A percentile compares a stretch with the other conserved stretches of the same genome.
Conservation (phyloP, 2,797 vertebrate species). For the Telmatherina bonti region DNA sequence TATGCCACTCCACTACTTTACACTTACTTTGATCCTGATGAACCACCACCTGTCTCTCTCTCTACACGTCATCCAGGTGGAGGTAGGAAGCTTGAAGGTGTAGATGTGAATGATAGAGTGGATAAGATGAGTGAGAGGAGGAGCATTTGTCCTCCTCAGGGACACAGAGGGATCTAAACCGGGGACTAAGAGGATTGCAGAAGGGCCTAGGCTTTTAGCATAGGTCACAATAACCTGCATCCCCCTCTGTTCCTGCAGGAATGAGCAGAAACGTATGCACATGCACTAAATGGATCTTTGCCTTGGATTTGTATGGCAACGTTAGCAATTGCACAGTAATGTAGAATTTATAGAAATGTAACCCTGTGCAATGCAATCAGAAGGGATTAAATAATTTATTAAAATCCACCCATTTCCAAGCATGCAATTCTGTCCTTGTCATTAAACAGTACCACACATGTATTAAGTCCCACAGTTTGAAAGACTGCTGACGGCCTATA, state of each 20-base stretch:
- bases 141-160: conserved; percentile 65
- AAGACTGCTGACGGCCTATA: not conserved
- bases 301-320: not conserved
- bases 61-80: conserved; percentile 1
- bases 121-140: conserved; percentile 49
- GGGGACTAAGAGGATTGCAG: conserved; percentile 83
- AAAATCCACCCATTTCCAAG: not conserved
- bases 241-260: conserved; percentile 34
- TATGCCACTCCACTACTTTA: conserved; percentile 8
- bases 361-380: too few relatives aligned
- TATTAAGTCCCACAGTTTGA: not conserved
- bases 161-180: conserved; percentile 75
- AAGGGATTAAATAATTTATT: not conserved
- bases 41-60: conserved; percentile 30
- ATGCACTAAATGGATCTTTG: not conserved
- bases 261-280: conserved; percentile 7
- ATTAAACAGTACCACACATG: not conserved
- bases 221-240: conserved; percentile 75
- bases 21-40: conserved; percentile 15
- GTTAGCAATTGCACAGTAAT: not conserved
- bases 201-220: conserved; percentile 76
- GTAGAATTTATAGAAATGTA: not conserved
- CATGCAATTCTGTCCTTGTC: not conserved
- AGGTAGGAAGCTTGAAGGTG: conserved; percentile 15
- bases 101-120: conserved; percentile 52